phyloP scores from a whole-genome alignment of 2,888 invertebrate genomes.

The Allophyes oxyacanthae region DNA sequence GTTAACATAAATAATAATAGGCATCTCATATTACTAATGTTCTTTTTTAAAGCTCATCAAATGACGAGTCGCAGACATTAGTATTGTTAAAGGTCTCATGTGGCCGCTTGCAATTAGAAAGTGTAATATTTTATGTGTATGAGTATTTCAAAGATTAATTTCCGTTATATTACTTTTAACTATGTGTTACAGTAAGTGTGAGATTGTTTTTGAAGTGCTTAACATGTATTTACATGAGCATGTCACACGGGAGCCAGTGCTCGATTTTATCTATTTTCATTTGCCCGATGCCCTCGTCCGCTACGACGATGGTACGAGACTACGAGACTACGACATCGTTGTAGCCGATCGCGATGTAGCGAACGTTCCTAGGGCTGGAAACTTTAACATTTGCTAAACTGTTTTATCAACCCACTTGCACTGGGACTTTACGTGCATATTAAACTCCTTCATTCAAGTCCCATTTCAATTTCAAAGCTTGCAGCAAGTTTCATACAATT shows the following conservation, averaged over 20 bases:
- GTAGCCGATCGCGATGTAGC: slow-evolving; percentile 38
- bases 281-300: slow-evolving; percentile 52
- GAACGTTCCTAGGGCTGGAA: slow-evolving; percentile 34
- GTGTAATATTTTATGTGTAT: too few relatives aligned
- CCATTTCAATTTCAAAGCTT: slow-evolving; percentile 11
- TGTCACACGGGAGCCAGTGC: slow-evolving; percentile 41
- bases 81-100: too few relatives aligned
- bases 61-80: too few relatives aligned
- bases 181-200: slow-evolving; percentile 6
- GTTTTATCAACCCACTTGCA: slow-evolving; percentile 23
- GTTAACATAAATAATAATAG: slow-evolving; percentile 17
- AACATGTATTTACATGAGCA: slow-evolving; percentile 46
- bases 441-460: slow-evolving; percentile 8
- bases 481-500: slow-evolving; percentile 20
- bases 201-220: slow-evolving; percentile 27
- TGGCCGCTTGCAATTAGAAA: too few relatives aligned
- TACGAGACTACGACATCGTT: slow-evolving; percentile 36
- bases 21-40: slow-evolving; percentile 13
- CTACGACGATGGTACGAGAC: slow-evolving; percentile 40
- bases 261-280: slow-evolving; percentile 67
- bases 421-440: slow-evolving; percentile 11
- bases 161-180: too few relatives aligned
- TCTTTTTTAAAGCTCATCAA: not conserved
- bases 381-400: slow-evolving; percentile 35
- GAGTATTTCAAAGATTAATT: too few relatives aligned